Evolutionary conservation across 2,113 vertebrate species (phyloP).

Genomic region (Hemiprocne comata): DNA sequence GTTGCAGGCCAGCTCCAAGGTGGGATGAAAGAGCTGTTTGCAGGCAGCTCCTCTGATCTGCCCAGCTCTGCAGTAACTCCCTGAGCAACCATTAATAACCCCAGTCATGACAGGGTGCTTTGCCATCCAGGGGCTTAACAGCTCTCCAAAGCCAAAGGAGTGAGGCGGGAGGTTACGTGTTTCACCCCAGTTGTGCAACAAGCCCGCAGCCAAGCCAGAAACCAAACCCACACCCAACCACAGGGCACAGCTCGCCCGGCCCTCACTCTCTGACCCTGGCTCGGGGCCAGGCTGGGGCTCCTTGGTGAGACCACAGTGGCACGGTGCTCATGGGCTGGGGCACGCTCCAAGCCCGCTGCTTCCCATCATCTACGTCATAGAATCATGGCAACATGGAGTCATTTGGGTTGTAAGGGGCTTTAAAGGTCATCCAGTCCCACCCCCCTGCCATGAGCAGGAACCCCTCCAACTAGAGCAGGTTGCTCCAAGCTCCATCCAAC

Average conservation of each 20-base stretch:
- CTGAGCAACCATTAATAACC: background rate
- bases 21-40: background rate
- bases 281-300: background rate
- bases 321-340: background rate
- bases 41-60: background rate
- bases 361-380: fast-evolving
- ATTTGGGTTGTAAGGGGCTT: no score
- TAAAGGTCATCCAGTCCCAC: no score
- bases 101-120: background rate
- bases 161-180: background rate
- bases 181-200: fast-evolving
- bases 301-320: background rate
- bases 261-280: background rate
- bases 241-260: background rate
- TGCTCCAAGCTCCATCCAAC: no score
- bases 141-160: background rate
- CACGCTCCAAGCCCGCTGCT: background rate
- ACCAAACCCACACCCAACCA: background rate
- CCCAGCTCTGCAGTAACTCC: background rate
- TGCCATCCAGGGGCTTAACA: background rate
- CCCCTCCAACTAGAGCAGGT: no score
- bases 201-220: background rate
- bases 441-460: no score
- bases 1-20: background rate
- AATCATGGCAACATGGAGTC: no score